Conservation (phyloP, 1,140 invertebrate species). For the Ostrea edulis region DNA sequence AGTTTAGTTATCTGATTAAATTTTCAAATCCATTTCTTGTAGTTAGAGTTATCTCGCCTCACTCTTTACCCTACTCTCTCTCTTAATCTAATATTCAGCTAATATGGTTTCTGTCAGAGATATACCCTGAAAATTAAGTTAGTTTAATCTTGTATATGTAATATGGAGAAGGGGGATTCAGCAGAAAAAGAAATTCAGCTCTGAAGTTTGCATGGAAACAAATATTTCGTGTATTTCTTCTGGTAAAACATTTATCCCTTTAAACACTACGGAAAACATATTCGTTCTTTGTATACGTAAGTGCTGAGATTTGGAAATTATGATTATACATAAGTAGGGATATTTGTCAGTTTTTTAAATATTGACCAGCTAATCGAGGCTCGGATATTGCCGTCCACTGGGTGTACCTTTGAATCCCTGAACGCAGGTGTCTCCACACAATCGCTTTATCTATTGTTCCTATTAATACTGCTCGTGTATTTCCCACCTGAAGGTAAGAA, state of each 20-base stretch:
- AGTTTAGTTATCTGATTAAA: too few relatives aligned
- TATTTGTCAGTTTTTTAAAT: constrained; percentile 36
- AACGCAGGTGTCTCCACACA: constrained; percentile 51
- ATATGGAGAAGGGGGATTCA: too few relatives aligned
- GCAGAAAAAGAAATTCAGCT: too few relatives aligned
- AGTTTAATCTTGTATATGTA: too few relatives aligned
- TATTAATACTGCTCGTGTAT: constrained; percentile 46
- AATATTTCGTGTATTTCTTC: not conserved
- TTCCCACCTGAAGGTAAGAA: constrained; percentile 51
- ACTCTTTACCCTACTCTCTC: too few relatives aligned
- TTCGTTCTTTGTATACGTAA: not conserved
- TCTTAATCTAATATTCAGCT: too few relatives aligned
- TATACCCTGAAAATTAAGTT: not conserved
- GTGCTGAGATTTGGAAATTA: constrained; percentile 20
- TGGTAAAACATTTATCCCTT: constrained; percentile 1
- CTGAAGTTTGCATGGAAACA: too few relatives aligned
- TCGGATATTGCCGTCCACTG: not conserved
- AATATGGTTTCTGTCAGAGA: not conserved
- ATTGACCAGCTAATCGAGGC: constrained; percentile 11
- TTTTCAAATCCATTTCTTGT: too few relatives aligned
- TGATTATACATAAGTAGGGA: constrained; percentile 32
- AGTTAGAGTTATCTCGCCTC: not conserved
- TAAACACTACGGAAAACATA: not conserved
- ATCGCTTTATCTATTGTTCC: constrained; percentile 51
- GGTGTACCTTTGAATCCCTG: constrained; percentile 38